These are phyloP conservation scores for Spea bombifrons DNA, from an alignment of 2,113 vertebrate genomes.

Conservation along the genomic window DNA sequence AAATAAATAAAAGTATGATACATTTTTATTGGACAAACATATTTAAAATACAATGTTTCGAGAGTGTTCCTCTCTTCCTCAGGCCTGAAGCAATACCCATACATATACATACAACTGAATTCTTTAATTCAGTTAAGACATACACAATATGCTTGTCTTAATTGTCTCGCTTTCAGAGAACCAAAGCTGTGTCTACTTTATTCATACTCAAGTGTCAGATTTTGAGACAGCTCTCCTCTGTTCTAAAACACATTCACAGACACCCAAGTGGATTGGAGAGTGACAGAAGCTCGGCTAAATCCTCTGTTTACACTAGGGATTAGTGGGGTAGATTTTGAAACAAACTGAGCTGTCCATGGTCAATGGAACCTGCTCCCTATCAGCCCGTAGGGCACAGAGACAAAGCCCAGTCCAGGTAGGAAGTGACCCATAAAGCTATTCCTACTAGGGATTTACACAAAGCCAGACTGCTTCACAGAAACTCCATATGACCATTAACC, in stretches of 20 bases:
- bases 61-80: too few relatives aligned
- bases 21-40: too few relatives aligned
- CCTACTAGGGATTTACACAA: constrained; percentile 84
- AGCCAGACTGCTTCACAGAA: constrained; percentile 83
- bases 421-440: constrained; percentile 97
- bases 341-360: constrained; percentile 70
- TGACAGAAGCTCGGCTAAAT: constrained; percentile 82
- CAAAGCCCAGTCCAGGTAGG: constrained; percentile 86
- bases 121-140: too few relatives aligned
- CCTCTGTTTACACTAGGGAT: constrained; percentile 86
- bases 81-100: too few relatives aligned
- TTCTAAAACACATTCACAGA: constrained; percentile 70
- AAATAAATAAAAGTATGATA: too few relatives aligned
- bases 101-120: too few relatives aligned
- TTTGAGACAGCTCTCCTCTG: constrained; percentile 48
- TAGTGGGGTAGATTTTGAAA: constrained; percentile 65
- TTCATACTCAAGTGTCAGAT: constrained; percentile 48
- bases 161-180: constrained; percentile 3
- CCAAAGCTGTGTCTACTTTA: background rate
- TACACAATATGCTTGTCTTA: too few relatives aligned
- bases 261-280: constrained; percentile 78
- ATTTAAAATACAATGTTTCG: too few relatives aligned
- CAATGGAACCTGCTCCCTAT: constrained; percentile 77
- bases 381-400: constrained; percentile 71
- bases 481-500: constrained; percentile 90